Evolutionary conservation across 1,140 invertebrate species (phyloP).

Genomic region (Chrysomallon squamiferum): DNA sequence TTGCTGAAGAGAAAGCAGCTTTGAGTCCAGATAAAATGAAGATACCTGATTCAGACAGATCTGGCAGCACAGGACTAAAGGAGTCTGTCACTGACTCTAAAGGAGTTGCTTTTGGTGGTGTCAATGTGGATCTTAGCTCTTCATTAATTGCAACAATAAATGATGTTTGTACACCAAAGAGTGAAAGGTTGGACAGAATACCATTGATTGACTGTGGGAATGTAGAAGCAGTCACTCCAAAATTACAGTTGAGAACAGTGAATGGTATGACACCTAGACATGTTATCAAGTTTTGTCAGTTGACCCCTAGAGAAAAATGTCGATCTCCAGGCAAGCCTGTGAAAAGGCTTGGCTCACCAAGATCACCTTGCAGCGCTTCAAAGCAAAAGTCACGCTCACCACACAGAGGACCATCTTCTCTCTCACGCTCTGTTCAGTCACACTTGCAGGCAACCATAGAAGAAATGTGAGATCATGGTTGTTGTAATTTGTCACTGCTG

Average conservation of each 20-base stretch:
- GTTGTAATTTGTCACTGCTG: too few relatives aligned
- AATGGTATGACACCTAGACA: conserved; percentile 38
- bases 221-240: neutral
- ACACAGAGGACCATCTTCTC: neutral
- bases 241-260: conserved; percentile 28
- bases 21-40: too few relatives aligned
- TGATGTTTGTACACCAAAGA: conserved; percentile 31
- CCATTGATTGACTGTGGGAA: conserved; percentile 7
- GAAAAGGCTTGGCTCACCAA: conserved; percentile 44
- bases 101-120: neutral
- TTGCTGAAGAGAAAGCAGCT: too few relatives aligned
- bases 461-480: neutral
- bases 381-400: neutral
- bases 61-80: too few relatives aligned
- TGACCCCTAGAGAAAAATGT: conserved; percentile 11
- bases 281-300: conserved; percentile 11
- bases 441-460: conserved; percentile 5
- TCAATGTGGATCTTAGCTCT: conserved; percentile 21
- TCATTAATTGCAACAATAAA: conserved; percentile 38
- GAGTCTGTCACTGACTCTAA: too few relatives aligned
- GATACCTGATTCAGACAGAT: too few relatives aligned
- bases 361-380: conserved; percentile 10
- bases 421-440: neutral
- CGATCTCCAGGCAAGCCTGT: conserved; percentile 46
- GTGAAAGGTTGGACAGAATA: neutral